phyloP scores from a whole-genome alignment of 2,888 invertebrate genomes.

The Yponomeuta cagnagella region DNA sequence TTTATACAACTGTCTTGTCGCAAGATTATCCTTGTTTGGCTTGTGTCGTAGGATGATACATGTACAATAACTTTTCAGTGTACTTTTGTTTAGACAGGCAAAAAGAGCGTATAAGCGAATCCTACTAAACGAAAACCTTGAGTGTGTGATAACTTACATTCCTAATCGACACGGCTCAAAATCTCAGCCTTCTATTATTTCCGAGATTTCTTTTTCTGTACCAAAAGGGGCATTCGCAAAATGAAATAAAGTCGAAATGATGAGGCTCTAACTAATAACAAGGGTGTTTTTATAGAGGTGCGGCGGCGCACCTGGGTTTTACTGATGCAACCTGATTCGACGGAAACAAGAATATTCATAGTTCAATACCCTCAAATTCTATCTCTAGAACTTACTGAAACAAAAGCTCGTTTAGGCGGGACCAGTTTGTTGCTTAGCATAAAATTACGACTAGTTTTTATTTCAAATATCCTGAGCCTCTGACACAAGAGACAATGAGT shows the following conservation, averaged over 20 bases:
- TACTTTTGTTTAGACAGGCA: too few relatives aligned
- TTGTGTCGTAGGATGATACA: too few relatives aligned
- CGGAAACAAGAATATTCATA: not conserved
- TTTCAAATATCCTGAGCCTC: too few relatives aligned
- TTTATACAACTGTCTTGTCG: too few relatives aligned
- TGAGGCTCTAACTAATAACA: conserved; percentile 8
- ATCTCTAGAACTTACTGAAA: not conserved
- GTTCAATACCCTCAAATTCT: not conserved
- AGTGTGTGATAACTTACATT: not conserved
- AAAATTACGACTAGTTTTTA: too few relatives aligned
- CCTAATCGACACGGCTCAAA: not conserved
- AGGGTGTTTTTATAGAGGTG: conserved; percentile 2
- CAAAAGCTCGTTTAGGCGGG: not conserved
- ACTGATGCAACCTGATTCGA: not conserved
- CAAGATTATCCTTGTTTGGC: too few relatives aligned
- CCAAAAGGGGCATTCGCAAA: not conserved
- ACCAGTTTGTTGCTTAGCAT: not conserved
- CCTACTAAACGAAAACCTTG: not conserved
- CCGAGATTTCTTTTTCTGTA: not conserved
- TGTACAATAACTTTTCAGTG: too few relatives aligned
- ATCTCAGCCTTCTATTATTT: not conserved
- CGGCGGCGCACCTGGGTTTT: conserved; percentile 3
- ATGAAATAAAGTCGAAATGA: conserved; percentile 2
- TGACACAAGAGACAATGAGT: too few relatives aligned
- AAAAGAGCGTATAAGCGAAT: too few relatives aligned